Percentiles rank a stretch among this genome's conserved stretches.
Evolutionary conservation across 2,888 invertebrate species (phyloP).

Genomic region (Chrysina gloriosa): DNA sequence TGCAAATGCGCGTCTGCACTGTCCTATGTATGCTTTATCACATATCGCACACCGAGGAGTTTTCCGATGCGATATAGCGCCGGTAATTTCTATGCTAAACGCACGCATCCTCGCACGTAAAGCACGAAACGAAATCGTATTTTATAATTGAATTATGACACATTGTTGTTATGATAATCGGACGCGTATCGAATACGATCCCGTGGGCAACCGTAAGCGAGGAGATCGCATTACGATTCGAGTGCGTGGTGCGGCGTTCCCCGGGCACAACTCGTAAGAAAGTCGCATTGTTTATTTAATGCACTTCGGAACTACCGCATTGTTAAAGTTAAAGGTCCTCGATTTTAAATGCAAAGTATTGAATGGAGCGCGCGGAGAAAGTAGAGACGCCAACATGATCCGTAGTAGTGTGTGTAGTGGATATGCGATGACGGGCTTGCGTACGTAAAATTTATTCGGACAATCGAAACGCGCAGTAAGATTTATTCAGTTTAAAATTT

Average conservation of each 20-base stretch:
- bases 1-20: too few species aligned
- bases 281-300: conserved; percentile 22
- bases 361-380: conserved; percentile 8
- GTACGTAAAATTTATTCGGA: neutral
- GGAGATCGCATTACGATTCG: neutral
- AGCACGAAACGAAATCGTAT: too few species aligned
- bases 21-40: too few species aligned
- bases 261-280: neutral
- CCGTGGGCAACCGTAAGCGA: neutral
- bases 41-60: too few species aligned
- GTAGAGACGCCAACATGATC: conserved; percentile 14
- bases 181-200: conserved; percentile 27
- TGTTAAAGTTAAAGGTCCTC: neutral
- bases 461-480: neutral
- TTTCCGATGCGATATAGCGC: too few species aligned
- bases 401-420: neutral
- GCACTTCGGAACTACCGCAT: conserved; percentile 19
- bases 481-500: too few species aligned
- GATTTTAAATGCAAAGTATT: conserved; percentile 22
- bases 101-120: too few species aligned
- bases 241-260: neutral
- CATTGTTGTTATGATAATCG: conserved; percentile 43
- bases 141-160: conserved; percentile 40
- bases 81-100: too few species aligned
- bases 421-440: too few species aligned